Evolutionary conservation across 2,113 vertebrate species (phyloP).

Genomic region (Paratilapia polleni): DNA sequence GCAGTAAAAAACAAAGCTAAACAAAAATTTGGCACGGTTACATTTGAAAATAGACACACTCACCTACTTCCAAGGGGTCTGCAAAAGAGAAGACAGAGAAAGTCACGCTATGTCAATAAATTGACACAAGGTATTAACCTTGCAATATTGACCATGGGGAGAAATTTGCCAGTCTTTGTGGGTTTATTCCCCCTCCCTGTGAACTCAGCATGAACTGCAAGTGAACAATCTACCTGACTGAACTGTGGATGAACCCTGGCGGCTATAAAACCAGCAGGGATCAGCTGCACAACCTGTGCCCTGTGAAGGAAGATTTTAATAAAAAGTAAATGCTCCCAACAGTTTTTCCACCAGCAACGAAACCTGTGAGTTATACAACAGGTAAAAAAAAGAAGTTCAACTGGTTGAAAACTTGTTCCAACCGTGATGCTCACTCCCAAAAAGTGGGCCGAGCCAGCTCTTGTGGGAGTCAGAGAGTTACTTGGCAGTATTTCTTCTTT

Average conservation of each 20-base stretch:
- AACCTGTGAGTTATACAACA: conserved; percentile 19
- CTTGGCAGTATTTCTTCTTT: conserved; percentile 15
- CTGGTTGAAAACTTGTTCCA: conserved; percentile 1
- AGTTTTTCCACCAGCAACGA: neutral
- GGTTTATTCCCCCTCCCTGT: conserved; percentile 34
- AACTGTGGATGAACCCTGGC: conserved; percentile 66
- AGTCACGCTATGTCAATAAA: conserved; percentile 60
- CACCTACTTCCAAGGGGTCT: conserved; percentile 70
- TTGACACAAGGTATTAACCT: conserved; percentile 67
- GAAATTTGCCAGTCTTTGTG: conserved; percentile 66
- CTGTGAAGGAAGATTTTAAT: conserved; percentile 46
- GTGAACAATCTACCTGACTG: conserved; percentile 66
- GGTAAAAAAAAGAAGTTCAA: conserved; percentile 12
- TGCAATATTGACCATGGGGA: conserved; percentile 71
- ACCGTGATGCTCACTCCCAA: neutral
- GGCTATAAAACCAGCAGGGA: conserved; percentile 49
- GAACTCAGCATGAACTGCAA: conserved; percentile 52
- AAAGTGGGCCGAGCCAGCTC: conserved; percentile 8
- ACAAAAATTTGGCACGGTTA: conserved; percentile 9
- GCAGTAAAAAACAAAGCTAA: neutral
- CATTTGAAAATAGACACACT: conserved; percentile 63
- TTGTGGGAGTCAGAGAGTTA: conserved; percentile 13
- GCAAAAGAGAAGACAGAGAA: conserved; percentile 66
- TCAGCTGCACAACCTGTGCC: conserved; percentile 29
- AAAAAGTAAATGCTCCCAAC: conserved; percentile 34